Percentiles rank a stretch among this genome's conserved stretches.
phyloP scores from a whole-genome alignment of 2,888 invertebrate species.

The Clostera curtula region DNA sequence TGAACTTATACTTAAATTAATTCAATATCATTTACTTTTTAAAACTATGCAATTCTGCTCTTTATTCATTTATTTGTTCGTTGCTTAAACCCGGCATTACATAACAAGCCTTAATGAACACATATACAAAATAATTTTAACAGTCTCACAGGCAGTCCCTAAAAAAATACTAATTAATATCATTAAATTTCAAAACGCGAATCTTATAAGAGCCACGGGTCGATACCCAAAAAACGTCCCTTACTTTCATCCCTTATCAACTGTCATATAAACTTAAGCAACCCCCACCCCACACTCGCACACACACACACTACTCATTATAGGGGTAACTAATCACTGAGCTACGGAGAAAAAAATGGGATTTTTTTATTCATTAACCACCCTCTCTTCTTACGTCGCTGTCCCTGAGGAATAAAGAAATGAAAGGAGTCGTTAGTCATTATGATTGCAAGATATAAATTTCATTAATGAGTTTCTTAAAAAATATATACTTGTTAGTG shows the following conservation, averaged over 20 bases:
- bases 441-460: too few species aligned
- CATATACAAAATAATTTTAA: too few species aligned
- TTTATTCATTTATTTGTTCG: too few species aligned
- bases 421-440: constrained; percentile 33
- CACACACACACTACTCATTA: constrained; percentile 64
- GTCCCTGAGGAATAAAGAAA: constrained; percentile 36
- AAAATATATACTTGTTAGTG: too few species aligned
- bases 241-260: constrained; percentile 58
- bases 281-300: constrained; percentile 40
- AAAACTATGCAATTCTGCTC: too few species aligned
- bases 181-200: constrained; percentile 10
- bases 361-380: constrained; percentile 75
- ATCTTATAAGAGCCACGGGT: constrained; percentile 28
- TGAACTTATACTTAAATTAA: too few species aligned
- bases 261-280: constrained; percentile 56
- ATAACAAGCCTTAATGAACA: too few species aligned
- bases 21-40: too few species aligned
- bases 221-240: constrained; percentile 48
- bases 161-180: background rate
- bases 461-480: too few species aligned
- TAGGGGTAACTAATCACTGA: constrained; percentile 74
- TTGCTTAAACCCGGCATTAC: too few species aligned
- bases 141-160: too few species aligned
- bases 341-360: constrained; percentile 64
- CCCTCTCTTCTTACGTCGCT: constrained; percentile 65